These are phyloP conservation scores for Luperina nickerlii DNA, from an alignment of 2,888 invertebrate genomes.

Conservation along the genomic window DNA sequence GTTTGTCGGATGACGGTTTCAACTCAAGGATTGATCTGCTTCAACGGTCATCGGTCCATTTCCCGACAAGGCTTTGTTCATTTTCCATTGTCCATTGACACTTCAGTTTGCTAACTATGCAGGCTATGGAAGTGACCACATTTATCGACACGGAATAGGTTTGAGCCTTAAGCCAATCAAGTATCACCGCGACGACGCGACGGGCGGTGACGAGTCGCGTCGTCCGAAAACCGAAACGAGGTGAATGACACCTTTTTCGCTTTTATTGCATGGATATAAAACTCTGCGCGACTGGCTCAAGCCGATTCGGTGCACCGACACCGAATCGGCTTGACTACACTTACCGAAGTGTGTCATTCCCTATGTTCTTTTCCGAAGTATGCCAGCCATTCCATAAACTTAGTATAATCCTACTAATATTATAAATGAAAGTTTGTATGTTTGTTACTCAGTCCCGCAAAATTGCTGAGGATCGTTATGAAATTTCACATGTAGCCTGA, in stretches of 20 bases:
- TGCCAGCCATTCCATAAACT: too few relatives aligned
- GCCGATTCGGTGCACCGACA: too few relatives aligned
- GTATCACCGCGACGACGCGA: too few relatives aligned
- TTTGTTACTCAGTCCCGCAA: neutral
- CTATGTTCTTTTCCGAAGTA: neutral
- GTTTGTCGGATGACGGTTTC: neutral
- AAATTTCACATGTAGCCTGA: too few relatives aligned
- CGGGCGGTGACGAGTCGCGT: neutral
- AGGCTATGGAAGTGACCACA: neutral
- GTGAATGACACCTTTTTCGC: neutral
- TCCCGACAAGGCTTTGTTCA: neutral
- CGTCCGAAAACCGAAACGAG: neutral
- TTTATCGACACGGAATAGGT: neutral
- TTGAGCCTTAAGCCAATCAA: neutral
- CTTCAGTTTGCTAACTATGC: neutral
- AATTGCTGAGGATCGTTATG: too few relatives aligned
- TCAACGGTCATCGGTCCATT: neutral
- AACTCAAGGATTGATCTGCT: neutral
- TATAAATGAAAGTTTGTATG: neutral
- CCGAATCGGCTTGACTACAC: too few relatives aligned
- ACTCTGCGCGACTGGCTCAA: neutral
- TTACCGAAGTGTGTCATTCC: neutral
- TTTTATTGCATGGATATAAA: neutral
- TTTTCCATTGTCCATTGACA: neutral
- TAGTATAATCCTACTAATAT: neutral